Conservation (phyloP, 2,888 invertebrate species). For the Polylopha cassiicola region DNA sequence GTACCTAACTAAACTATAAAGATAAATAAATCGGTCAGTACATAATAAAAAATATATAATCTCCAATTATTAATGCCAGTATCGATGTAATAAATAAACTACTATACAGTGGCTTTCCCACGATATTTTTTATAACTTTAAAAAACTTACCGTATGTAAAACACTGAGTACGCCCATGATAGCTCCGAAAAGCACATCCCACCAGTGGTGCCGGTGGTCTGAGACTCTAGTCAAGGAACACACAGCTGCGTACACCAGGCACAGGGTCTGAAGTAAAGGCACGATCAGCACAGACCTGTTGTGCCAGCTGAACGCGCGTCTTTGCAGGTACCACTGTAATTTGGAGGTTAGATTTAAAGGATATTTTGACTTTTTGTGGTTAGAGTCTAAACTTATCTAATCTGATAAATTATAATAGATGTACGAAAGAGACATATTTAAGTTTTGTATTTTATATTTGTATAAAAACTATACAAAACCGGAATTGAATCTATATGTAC, state of each 20-base stretch:
- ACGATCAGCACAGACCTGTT: conserved; percentile 72
- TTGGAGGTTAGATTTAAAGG: conserved; percentile 16
- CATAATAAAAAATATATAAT: too few species aligned
- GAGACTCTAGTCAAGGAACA: conserved; percentile 83
- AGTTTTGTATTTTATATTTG: too few species aligned
- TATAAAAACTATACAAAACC: background rate
- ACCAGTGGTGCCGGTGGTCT: conserved; percentile 88
- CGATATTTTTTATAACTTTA: too few species aligned
- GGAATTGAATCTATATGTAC: conserved; percentile 6
- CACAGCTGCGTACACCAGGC: conserved; percentile 79
- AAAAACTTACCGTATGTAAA: conserved; percentile 74
- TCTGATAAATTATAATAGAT: too few species aligned
- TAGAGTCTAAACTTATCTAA: too few species aligned
- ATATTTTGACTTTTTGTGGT: too few species aligned
- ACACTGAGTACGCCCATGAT: conserved; percentile 77
- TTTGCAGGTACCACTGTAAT: conserved; percentile 82
- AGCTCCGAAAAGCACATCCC: conserved; percentile 84
- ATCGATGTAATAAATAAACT: too few species aligned
- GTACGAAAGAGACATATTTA: too few species aligned
- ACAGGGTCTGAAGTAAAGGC: conserved; percentile 79
- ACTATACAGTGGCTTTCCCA: too few species aligned
- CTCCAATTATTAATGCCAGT: too few species aligned
- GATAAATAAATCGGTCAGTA: too few species aligned
- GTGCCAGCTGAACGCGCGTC: conserved; percentile 69
- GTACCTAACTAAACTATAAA: too few species aligned